Evolutionary conservation across 2,113 vertebrate genomes (phyloP).

Genomic region (Antechinus flavipes): DNA sequence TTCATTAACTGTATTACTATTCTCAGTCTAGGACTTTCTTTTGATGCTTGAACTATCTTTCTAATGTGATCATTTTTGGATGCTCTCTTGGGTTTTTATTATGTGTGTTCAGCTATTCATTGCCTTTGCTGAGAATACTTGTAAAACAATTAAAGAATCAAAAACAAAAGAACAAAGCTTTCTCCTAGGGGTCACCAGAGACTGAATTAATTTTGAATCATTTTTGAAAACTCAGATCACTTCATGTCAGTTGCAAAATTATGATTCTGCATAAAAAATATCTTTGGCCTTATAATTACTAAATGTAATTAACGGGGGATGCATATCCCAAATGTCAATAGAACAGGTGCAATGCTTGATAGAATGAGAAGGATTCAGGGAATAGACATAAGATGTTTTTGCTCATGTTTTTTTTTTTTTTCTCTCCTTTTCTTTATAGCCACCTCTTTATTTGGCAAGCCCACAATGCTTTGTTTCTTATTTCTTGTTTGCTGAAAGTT

Average conservation of each 20-base stretch:
- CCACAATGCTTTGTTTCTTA: constrained; percentile 97
- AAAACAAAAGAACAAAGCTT: constrained; percentile 30
- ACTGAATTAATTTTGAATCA: constrained; percentile 24
- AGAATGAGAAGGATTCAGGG: not conserved
- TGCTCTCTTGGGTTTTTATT: constrained; percentile 30
- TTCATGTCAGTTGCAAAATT: not conserved
- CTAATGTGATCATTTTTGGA: not conserved
- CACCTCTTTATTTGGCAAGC: constrained; percentile 99
- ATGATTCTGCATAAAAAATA: not conserved
- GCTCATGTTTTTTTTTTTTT: constrained; percentile 51
- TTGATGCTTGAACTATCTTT: constrained; percentile 11
- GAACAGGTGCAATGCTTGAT: not conserved
- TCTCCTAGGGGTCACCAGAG: not conserved
- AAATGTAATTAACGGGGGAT: not conserved
- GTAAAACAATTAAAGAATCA: constrained; percentile 18
- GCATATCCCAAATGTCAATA: not conserved
- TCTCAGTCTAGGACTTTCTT: not conserved
- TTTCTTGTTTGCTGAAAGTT: constrained; percentile 96
- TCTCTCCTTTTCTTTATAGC: constrained; percentile 84
- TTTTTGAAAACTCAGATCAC: not conserved
- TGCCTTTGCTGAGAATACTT: not conserved
- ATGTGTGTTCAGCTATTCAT: not conserved
- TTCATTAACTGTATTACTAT: not conserved
- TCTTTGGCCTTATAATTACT: not conserved
- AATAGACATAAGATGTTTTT: not conserved